phyloP scores from a whole-genome alignment of 2,797 vertebrate species.

The Harpagifer antarcticus region DNA sequence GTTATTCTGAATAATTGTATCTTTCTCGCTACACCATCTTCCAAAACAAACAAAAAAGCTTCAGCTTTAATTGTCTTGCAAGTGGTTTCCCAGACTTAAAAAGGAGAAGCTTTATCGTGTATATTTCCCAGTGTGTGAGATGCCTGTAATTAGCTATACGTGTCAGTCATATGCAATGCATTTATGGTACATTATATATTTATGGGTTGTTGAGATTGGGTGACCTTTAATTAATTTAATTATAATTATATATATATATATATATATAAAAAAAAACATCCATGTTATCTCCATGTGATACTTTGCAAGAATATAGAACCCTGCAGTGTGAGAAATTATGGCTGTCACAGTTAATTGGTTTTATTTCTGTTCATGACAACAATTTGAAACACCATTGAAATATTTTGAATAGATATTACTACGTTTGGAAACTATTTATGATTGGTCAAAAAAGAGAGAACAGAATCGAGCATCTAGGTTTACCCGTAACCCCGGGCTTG shows the following conservation, averaged over 20 bases:
- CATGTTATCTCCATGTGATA: conserved; percentile 35
- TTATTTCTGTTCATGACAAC: conserved; percentile 23
- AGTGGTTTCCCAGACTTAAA: not conserved
- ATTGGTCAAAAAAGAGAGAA: conserved; percentile 27
- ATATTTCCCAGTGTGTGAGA: not conserved
- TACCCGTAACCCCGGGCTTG: conserved; percentile 62
- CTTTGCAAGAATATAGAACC: conserved; percentile 20
- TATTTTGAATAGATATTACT: conserved; percentile 15
- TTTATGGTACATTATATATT: not conserved
- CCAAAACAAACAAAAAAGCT: conserved; percentile 13
- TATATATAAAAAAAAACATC: not conserved
- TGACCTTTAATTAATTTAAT: conserved; percentile 33
- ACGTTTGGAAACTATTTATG: conserved; percentile 48
- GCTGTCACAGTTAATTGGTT: conserved; percentile 17
- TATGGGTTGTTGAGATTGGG: not conserved
- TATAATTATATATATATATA: not conserved
- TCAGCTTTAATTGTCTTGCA: not conserved
- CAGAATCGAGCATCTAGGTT: conserved; percentile 48
- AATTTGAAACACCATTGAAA: conserved; percentile 24
- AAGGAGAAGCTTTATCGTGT: not conserved
- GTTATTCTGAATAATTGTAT: conserved; percentile 2
- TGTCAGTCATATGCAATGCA: not conserved
- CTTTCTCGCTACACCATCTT: conserved; percentile 19
- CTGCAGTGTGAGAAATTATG: not conserved
- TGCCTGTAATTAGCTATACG: not conserved